A percentile compares a stretch with the other conserved stretches of the same genome.
Conservation (phyloP, 2,888 invertebrate genomes). For the Brenthis hecate region DNA sequence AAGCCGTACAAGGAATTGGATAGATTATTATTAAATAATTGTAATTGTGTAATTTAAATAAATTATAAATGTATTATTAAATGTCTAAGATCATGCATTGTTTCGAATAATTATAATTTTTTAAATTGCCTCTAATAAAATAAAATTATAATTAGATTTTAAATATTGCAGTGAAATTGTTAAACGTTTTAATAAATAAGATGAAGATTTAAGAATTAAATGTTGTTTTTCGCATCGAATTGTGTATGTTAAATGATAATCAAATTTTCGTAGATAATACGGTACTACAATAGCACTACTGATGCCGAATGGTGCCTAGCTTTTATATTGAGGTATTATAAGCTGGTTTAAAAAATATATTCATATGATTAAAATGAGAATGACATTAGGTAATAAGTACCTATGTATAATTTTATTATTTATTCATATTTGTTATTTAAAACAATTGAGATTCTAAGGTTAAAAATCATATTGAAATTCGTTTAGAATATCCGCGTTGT, state of each 20-base stretch:
- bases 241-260: slow-evolving; percentile 36
- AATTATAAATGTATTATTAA: too few relatives aligned
- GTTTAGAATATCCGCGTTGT: slow-evolving; percentile 16
- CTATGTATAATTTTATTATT: slow-evolving; percentile 3
- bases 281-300: slow-evolving; percentile 43
- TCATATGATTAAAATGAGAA: slow-evolving; percentile 36
- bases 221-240: slow-evolving; percentile 56
- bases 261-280: slow-evolving; percentile 7
- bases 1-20: too few relatives aligned
- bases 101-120: too few relatives aligned
- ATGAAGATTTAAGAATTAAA: slow-evolving; percentile 17
- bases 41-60: too few relatives aligned
- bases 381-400: slow-evolving; percentile 18
- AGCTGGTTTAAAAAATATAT: slow-evolving; percentile 39
- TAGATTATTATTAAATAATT: too few relatives aligned
- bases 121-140: too few relatives aligned
- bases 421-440: slow-evolving; percentile 10
- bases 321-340: slow-evolving; percentile 62
- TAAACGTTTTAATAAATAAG: not conserved
- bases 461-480: slow-evolving; percentile 8
- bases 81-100: too few relatives aligned
- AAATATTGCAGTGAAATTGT: slow-evolving; percentile 26
- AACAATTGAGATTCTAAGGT: slow-evolving; percentile 4
- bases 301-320: slow-evolving; percentile 67
- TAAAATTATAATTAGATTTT: not conserved